Evolutionary conservation across 2,888 invertebrate genomes (phyloP).

Genomic region (Andrena bicolor): DNA sequence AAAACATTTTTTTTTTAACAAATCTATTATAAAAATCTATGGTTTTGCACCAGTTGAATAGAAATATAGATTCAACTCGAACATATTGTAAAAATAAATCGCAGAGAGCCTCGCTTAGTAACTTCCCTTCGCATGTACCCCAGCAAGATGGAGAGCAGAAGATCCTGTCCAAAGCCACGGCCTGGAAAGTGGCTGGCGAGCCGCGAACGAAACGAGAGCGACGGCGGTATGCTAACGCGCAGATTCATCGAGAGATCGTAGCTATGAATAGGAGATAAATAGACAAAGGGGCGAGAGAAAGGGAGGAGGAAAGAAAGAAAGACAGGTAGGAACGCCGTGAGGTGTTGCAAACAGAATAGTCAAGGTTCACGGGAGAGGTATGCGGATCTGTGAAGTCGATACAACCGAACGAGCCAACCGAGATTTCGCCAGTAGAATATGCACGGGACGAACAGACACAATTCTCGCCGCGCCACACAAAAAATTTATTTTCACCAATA

Average conservation of each 20-base stretch:
- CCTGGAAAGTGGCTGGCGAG: slow-evolving; percentile 31
- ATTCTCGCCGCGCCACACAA: not conserved
- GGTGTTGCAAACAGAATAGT: slow-evolving; percentile 72
- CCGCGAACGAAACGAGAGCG: slow-evolving; percentile 51
- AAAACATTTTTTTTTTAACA: no score
- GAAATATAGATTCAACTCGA: no score
- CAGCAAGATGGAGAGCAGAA: slow-evolving; percentile 12
- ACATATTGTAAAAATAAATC: not conserved
- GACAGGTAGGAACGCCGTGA: slow-evolving; percentile 58
- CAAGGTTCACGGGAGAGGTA: slow-evolving; percentile 79
- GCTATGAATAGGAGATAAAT: slow-evolving; percentile 57
- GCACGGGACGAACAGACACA: slow-evolving; percentile 3
- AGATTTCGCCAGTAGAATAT: slow-evolving; percentile 42
- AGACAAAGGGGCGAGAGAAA: slow-evolving; percentile 27
- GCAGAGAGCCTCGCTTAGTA: not conserved
- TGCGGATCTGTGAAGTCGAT: slow-evolving; percentile 77
- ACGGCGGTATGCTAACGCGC: slow-evolving; percentile 32
- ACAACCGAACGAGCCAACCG: slow-evolving; percentile 53
- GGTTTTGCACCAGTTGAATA: no score
- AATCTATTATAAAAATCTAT: no score
- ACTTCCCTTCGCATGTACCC: not conserved
- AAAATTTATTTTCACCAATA: not conserved
- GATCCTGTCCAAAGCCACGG: slow-evolving; percentile 15
- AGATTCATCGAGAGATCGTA: slow-evolving; percentile 55
- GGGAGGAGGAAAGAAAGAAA: slow-evolving; percentile 43